Evolutionary conservation across 2,113 vertebrate species (phyloP), one percentile per base, ranked within the genome.

Genomic region (Prionailurus bengalensis): DNA sequence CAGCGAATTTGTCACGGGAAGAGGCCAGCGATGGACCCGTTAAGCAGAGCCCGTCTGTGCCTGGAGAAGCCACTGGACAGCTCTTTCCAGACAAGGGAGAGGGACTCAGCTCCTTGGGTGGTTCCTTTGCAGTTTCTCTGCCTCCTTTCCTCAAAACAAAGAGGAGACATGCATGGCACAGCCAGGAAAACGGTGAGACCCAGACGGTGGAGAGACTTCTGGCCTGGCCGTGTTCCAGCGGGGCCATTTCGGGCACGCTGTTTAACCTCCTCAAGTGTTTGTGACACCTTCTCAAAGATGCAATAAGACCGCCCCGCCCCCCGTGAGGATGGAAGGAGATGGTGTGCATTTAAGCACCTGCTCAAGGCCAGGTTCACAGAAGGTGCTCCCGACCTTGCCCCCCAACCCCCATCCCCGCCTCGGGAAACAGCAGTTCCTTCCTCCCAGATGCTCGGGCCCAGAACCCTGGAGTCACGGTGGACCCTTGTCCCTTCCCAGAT

Each of bases 41-140:
- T 2, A 25, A 15, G 53, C 71, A 63, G 66, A 39, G 45, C 14
- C 11, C 17, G 33, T 0, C 1, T 1, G 7, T 15, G 13, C 48
- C 15, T 48, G 79, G 2, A 1, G 2, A 11, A 3, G 27, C 1
- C 0, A 0, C 61, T 33, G 39, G 39, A 33, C 39, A 7, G 29
- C 73, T 71, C 65, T n/a, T 21, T 5, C 11, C 16, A 55, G 36
- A 63, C 11, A 51, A 36, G 36, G 51, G 17, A 31, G 42, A 36
- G 17, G 25, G 78, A 12, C 73, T 48, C 25, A 0, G 55, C 4
- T n/a, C 76, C 27, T 27, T 11, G 1, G 7, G 36, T 5, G 4
- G 36, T 15, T 91, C 53, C 66, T 82, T 29, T 3, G 4, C 27
- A 85, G 31, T 66, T 6, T 61, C 61, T 76, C 79, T 39, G 76